Conservation (phyloP, 1,140 invertebrate species). For the Halictus rubicundus region DNA sequence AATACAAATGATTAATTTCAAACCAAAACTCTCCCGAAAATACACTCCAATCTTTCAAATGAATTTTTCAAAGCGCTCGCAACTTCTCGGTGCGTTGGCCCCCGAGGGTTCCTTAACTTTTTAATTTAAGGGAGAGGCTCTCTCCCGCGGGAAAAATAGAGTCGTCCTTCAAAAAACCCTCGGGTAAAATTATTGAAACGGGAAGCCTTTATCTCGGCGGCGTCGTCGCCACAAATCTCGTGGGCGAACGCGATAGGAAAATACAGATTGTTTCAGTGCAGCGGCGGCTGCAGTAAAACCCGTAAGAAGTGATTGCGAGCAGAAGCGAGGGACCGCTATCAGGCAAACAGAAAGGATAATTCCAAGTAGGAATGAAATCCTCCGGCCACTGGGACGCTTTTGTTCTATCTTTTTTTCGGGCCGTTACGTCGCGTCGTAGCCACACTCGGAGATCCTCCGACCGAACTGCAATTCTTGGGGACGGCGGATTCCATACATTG, state of each 20-base stretch:
- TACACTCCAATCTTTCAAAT: not conserved
- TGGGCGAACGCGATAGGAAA: slow-evolving; percentile 19
- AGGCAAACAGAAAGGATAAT: slow-evolving; percentile 36
- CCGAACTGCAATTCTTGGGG: slow-evolving; percentile 20
- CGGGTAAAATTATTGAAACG: slow-evolving; percentile 32
- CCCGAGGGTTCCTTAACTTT: not conserved
- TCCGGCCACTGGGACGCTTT: slow-evolving; percentile 16
- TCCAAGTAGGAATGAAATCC: slow-evolving; percentile 45
- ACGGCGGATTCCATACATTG: slow-evolving; percentile 4
- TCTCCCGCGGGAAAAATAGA: not conserved
- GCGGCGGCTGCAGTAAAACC: not conserved
- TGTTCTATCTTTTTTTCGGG: slow-evolving; percentile 39
- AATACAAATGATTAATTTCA: too few species aligned
- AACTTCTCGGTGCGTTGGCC: not conserved
- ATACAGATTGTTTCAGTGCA: slow-evolving; percentile 29
- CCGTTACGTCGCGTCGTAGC: slow-evolving; percentile 1
- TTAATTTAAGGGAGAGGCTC: not conserved
- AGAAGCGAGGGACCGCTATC: slow-evolving; percentile 18
- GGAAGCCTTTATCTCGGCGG: slow-evolving; percentile 12
- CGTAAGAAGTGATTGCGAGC: slow-evolving; percentile 30
- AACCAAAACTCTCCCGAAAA: not conserved
- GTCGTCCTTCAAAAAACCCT: not conserved
- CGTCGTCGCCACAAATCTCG: not conserved
- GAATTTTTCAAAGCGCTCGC: not conserved
- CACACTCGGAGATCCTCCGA: not conserved